Percentiles rank a stretch among this genome's conserved stretches.
phyloP scores from a whole-genome alignment of 2,113 vertebrate species.

The Sigmodon hispidus region DNA sequence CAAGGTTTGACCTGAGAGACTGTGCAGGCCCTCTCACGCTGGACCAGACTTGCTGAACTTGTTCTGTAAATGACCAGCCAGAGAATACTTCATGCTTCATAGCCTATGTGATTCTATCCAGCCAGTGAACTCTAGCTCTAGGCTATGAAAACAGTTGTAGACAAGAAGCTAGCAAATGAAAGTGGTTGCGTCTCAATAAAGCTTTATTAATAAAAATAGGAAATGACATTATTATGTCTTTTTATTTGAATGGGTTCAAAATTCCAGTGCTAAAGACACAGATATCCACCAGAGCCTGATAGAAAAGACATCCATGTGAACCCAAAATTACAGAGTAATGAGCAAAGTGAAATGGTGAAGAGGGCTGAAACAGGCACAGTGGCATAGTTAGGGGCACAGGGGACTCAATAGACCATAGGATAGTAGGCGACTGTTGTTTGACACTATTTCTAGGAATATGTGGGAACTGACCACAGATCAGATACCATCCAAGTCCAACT shows the following conservation, averaged over 20 bases:
- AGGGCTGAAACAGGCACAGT: neutral
- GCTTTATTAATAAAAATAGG: neutral
- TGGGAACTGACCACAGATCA: neutral
- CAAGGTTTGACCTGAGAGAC: neutral
- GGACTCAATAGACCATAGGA: neutral
- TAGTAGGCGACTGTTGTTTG: neutral
- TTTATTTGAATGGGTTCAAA: neutral
- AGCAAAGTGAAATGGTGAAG: neutral
- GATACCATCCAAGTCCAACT: neutral
- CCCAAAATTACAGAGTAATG: neutral
- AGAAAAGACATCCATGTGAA: neutral
- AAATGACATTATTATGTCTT: neutral
- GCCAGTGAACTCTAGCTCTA: neutral
- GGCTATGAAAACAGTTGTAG: neutral
- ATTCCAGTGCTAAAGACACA: neutral
- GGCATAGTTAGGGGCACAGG: neutral
- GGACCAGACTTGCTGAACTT: neutral
- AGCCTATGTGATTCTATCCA: neutral
- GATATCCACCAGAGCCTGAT: neutral
- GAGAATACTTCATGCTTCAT: neutral
- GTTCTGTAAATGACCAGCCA: neutral
- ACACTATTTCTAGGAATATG: neutral
- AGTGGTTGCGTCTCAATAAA: neutral
- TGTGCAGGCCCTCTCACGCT: neutral
- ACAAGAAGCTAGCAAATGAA: neutral